A percentile compares a stretch with the other conserved stretches of the same genome.
Conservation (phyloP, 2,797 vertebrate genomes). For the Myotis planiceps region DNA sequence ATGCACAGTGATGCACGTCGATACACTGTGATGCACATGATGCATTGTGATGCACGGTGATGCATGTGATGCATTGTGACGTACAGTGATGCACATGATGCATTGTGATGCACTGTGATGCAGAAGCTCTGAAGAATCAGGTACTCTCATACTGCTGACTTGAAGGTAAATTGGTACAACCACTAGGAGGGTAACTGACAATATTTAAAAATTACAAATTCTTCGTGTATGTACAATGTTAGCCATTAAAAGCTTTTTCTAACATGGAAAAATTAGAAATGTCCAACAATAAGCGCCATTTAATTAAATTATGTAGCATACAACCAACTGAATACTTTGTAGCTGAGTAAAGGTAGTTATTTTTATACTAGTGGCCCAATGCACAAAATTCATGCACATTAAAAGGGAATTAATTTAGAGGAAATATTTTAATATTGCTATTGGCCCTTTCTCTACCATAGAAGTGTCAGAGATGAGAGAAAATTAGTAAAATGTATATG, state of each 20-base stretch:
- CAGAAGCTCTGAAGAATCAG: neutral
- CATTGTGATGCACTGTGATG: neutral
- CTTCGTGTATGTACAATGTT: neutral
- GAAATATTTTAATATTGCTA: no score
- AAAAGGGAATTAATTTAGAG: no score
- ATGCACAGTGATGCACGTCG: no score
- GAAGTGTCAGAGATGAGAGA: no score
- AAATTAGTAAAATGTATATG: no score
- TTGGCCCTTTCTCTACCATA: no score
- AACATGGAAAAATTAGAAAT: conserved; percentile 32
- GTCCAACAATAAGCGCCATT: neutral
- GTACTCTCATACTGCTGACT: neutral
- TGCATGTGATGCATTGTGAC: no score
- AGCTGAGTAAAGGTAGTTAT: neutral
- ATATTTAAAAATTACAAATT: conserved; percentile 4
- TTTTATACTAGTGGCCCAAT: no score
- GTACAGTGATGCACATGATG: no score
- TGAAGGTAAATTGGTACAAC: neutral
- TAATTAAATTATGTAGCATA: conserved; percentile 40
- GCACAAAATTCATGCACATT: no score
- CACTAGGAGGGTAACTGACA: neutral
- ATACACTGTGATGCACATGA: no score
- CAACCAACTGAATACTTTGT: neutral
- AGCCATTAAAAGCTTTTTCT: neutral
- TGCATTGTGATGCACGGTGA: no score